Evolutionary conservation across 2,888 invertebrate genomes (phyloP).

Genomic region (Pollenia labialis): DNA sequence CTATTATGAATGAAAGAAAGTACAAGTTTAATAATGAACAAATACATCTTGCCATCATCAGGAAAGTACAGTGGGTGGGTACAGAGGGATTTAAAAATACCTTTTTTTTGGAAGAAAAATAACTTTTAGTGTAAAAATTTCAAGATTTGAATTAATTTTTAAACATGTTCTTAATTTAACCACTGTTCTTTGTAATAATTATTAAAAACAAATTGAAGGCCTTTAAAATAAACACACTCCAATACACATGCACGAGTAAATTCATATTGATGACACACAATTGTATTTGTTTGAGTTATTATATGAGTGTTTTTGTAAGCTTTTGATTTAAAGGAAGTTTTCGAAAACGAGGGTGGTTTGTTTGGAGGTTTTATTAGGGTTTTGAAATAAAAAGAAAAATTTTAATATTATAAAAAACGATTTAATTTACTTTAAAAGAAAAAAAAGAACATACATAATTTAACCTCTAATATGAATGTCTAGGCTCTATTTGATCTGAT

Average conservation of each 20-base stretch:
- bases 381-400: no score
- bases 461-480: no score
- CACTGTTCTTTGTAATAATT: not conserved
- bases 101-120: not conserved
- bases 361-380: no score
- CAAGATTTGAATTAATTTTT: not conserved
- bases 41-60: conserved; percentile 19
- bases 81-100: not conserved
- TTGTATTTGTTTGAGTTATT: not conserved
- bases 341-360: not conserved
- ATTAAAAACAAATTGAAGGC: not conserved
- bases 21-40: not conserved
- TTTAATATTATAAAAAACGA: no score
- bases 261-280: not conserved
- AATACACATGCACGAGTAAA: not conserved
- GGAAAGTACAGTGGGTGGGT: not conserved
- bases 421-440: no score
- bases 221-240: conserved; percentile 23
- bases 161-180: not conserved
- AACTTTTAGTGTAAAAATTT: not conserved
- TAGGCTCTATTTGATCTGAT: no score
- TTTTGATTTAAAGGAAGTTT: not conserved
- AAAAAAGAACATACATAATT: no score
- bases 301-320: not conserved
- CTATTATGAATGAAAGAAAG: conserved; percentile 7